These are phyloP conservation scores for Hyla sarda DNA, from an alignment of 2,113 vertebrate genomes.

Conservation along the genomic window DNA sequence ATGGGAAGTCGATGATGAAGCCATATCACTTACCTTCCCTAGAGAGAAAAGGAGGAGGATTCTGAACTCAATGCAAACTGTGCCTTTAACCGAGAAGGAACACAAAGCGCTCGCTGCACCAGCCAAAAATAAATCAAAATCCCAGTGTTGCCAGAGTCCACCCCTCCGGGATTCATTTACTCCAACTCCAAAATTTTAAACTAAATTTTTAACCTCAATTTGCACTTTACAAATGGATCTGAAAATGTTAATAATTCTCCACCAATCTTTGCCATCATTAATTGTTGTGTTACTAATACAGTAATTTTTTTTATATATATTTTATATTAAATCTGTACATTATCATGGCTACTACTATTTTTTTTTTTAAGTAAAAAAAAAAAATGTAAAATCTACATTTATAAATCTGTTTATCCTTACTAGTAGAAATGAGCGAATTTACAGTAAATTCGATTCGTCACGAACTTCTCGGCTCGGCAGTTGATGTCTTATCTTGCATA, in stretches of 20 bases:
- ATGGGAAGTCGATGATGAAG: constrained; percentile 67
- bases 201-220: not conserved
- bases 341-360: not conserved
- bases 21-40: constrained; percentile 75
- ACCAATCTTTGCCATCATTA: not conserved
- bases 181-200: not conserved
- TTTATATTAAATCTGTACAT: constrained; percentile 36
- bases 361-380: not conserved
- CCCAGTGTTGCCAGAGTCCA: not conserved
- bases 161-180: not conserved
- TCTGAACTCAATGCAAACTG: constrained; percentile 66
- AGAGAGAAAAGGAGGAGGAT: constrained; percentile 71
- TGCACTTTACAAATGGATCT: not conserved
- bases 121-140: not conserved
- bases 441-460: no score
- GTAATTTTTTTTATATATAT: not conserved
- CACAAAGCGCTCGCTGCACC: not conserved
- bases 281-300: not conserved
- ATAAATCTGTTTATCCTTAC: no score
- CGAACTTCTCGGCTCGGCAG: no score
- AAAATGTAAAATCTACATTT: not conserved
- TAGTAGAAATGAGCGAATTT: no score
- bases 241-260: not conserved
- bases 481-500: no score
- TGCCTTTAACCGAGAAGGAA: constrained; percentile 15